phyloP scores from a whole-genome alignment of 2,797 vertebrate genomes.

The Loriculus beryllinus region DNA sequence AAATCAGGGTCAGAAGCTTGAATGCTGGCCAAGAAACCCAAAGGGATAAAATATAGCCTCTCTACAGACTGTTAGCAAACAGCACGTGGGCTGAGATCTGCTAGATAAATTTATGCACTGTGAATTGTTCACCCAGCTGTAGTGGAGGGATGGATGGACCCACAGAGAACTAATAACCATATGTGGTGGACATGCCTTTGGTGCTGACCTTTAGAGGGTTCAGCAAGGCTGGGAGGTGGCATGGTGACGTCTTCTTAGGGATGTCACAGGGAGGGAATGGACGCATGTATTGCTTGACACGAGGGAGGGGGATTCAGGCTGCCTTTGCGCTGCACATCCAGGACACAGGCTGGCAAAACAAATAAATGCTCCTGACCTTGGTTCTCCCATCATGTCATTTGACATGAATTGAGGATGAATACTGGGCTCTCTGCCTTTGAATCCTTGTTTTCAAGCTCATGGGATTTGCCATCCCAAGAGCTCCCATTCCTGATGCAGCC shows the following conservation, averaged over 20 bases:
- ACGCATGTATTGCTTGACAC: rapidly evolving
- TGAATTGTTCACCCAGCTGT: slow-evolving; percentile 66
- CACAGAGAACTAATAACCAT: slow-evolving; percentile 45
- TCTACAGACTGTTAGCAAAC: slow-evolving; percentile 58
- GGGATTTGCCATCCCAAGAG: neutral
- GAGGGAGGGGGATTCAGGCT: neutral
- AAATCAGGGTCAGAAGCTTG: slow-evolving; percentile 65
- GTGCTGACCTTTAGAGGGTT: slow-evolving; percentile 52
- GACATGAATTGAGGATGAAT: neutral
- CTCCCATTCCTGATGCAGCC: neutral
- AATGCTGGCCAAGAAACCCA: slow-evolving; percentile 64
- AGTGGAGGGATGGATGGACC: slow-evolving; percentile 30
- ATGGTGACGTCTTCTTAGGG: neutral
- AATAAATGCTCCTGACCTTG: neutral
- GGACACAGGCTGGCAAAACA: neutral
- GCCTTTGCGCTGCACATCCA: neutral
- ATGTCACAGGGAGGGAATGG: neutral
- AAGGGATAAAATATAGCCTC: slow-evolving; percentile 66
- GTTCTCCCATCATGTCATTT: neutral
- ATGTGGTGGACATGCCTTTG: slow-evolving; percentile 53
- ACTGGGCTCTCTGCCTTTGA: neutral
- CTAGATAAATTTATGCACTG: slow-evolving; percentile 68
- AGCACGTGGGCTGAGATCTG: slow-evolving; percentile 67
- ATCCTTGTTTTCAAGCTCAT: neutral
- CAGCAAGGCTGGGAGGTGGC: slow-evolving; percentile 11